Conservation (phyloP, 1,140 invertebrate genomes). For the Branchinecta lynchi region DNA sequence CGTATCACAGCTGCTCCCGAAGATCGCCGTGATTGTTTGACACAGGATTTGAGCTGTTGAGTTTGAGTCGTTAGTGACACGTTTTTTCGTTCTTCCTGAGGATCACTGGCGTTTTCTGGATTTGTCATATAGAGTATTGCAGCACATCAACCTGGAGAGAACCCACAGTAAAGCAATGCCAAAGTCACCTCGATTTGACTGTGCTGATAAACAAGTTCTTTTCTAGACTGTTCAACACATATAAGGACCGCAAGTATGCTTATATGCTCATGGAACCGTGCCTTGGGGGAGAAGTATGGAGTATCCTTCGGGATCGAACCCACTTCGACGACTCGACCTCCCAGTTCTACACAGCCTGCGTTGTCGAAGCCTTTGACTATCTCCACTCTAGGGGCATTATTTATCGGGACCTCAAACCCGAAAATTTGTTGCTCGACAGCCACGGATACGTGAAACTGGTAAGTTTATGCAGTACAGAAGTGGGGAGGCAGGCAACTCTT, state of each 20-base stretch:
- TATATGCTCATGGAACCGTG: constrained; percentile 95
- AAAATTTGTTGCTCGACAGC: constrained; percentile 75
- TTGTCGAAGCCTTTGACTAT: constrained; percentile 79
- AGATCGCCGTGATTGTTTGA: too few species aligned
- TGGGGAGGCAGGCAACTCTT: constrained; percentile 12
- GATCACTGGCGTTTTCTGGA: too few species aligned
- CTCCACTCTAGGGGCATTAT: constrained; percentile 72
- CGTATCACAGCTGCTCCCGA: too few species aligned
- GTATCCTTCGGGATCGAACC: constrained; percentile 58
- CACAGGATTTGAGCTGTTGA: too few species aligned
- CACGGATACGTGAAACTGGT: constrained; percentile 83
- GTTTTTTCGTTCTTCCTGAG: too few species aligned
- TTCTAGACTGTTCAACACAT: constrained; percentile 72
- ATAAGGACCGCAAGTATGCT: constrained; percentile 83
- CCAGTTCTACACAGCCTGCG: constrained; percentile 77
- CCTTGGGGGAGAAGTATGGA: constrained; percentile 94
- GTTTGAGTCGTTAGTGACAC: too few species aligned
- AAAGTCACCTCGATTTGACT: too few species aligned
- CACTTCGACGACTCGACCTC: constrained; percentile 70
- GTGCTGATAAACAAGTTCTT: too few species aligned
- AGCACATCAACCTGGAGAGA: too few species aligned
- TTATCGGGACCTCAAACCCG: constrained; percentile 87
- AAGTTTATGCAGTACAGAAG: constrained; percentile 24
- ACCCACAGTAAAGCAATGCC: too few species aligned
- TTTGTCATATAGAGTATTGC: too few species aligned